Evolutionary conservation across 2,888 invertebrate species (phyloP), one percentile per base, ranked within the genome.

Genomic region (Lithophane ornitopus): DNA sequence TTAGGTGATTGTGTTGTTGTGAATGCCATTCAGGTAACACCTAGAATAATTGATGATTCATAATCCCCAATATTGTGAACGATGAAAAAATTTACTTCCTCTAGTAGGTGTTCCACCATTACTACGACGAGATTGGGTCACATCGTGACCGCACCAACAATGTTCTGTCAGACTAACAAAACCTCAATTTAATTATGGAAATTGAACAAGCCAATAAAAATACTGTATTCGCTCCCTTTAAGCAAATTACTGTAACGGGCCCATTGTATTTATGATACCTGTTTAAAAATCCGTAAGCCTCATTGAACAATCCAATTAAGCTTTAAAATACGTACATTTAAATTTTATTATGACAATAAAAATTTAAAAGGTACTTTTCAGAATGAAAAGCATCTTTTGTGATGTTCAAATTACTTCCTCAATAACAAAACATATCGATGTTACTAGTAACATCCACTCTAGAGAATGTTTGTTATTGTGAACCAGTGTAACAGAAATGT

Each of bases 221-320:
- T 34, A 67, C 62, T 74, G 65, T 70, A 87, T 89, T 87, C 85
- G 70, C 86, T 88, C 87, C 87, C 86, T 87, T 88, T 87, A 91
- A 85, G 84, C 87, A 89, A 89, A 90, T 90, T 81, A 89, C 80
- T 89, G 84, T 90, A 90, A 92, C 90, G 85, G 87, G 8, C 66
- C 66, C 76, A 88, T 88, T 87, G 81, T 87, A 73, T 76, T 76
- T 76, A 77, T 78, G 69, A 85, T 76, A 78, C 82, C 70, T 82
- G 78, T 80, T 83, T 76, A 79, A 78, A 82, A 70, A 78, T 78
- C 56, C 52, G 71, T 78, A 87, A 85, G 88, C 79, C 76, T 89
- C 93, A 92, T 93, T 93, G 89, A 91, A 86, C 91, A 91, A 90
- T 80, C 87, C 87, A 90, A 93, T 93, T 88, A 89, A 86, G 80